These are phyloP conservation scores for Phrynocephalus guinanensis DNA, from an alignment of 2,797 vertebrate species.

Conservation along the genomic window DNA sequence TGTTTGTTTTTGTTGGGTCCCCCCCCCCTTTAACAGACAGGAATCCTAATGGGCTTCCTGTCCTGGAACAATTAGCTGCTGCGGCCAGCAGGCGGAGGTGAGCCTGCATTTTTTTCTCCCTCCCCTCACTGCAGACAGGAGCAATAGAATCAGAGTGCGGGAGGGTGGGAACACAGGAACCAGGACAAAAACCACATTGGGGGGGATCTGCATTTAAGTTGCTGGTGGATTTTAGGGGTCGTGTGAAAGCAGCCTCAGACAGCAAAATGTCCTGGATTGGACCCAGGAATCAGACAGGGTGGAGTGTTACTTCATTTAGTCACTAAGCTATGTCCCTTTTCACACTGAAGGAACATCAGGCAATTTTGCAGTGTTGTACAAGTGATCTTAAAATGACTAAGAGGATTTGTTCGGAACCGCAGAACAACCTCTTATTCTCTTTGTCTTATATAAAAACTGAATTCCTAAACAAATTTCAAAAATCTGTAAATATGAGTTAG, in stretches of 20 bases:
- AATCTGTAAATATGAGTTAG: slow-evolving; percentile 43
- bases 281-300: slow-evolving; percentile 13
- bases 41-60: too few species aligned
- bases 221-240: too few species aligned
- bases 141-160: too few species aligned
- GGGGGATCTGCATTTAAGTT: too few species aligned
- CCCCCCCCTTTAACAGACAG: too few species aligned
- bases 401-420: slow-evolving; percentile 48
- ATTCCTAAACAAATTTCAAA: slow-evolving; percentile 30
- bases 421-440: slow-evolving; percentile 41
- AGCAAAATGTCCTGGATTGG: not conserved
- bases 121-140: too few species aligned
- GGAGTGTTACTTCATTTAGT: slow-evolving; percentile 4
- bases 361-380: slow-evolving; percentile 49
- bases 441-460: slow-evolving; percentile 50
- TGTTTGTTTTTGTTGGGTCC: too few species aligned
- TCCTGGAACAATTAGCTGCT: too few species aligned
- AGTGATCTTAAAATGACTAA: slow-evolving; percentile 53
- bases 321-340: slow-evolving; percentile 35
- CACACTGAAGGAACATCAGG: slow-evolving; percentile 36
- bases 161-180: too few species aligned
- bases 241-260: not conserved
- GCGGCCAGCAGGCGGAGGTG: too few species aligned
- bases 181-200: too few species aligned
- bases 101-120: too few species aligned